Percentiles rank a stretch among this genome's conserved stretches.
Evolutionary conservation across 2,113 vertebrate genomes (phyloP).

Genomic region (Micromys minutus): DNA sequence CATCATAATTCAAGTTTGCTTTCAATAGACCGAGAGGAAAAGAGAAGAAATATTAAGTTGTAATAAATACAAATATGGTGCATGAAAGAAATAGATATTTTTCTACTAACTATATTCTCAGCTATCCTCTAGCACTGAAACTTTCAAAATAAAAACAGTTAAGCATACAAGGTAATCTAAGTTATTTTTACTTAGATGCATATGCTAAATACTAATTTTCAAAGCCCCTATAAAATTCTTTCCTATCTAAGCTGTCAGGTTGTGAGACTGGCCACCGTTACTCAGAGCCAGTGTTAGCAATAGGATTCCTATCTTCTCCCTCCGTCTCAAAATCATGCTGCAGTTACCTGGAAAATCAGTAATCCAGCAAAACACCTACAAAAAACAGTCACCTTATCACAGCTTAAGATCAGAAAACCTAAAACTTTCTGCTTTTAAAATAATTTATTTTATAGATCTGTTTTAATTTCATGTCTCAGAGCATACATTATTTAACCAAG

Average conservation of each 20-base stretch:
- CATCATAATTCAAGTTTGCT: conserved; percentile 44
- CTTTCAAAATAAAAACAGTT: conserved; percentile 45
- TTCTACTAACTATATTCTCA: neutral
- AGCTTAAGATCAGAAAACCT: conserved; percentile 80
- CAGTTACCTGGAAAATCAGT: conserved; percentile 80
- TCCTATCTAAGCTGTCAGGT: neutral
- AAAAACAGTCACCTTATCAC: conserved; percentile 65
- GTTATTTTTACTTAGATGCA: conserved; percentile 46
- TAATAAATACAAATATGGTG: neutral
- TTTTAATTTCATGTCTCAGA: conserved; percentile 85
- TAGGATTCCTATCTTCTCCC: neutral
- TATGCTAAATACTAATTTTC: neutral
- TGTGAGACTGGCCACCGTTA: neutral
- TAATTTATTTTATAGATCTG: conserved; percentile 88
- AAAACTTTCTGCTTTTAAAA: conserved; percentile 86
- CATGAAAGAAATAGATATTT: conserved; percentile 24
- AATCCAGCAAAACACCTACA: conserved; percentile 76
- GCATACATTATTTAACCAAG: conserved; percentile 88
- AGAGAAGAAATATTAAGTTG: neutral
- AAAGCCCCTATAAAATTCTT: conserved; percentile 6
- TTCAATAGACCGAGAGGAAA: conserved; percentile 18
- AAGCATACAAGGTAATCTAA: conserved; percentile 6
- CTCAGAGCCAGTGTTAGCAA: neutral
- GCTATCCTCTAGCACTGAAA: conserved; percentile 24
- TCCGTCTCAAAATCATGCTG: conserved; percentile 56